Evolutionary conservation across 2,888 invertebrate species (phyloP).

Genomic region (Syritta pipiens): DNA sequence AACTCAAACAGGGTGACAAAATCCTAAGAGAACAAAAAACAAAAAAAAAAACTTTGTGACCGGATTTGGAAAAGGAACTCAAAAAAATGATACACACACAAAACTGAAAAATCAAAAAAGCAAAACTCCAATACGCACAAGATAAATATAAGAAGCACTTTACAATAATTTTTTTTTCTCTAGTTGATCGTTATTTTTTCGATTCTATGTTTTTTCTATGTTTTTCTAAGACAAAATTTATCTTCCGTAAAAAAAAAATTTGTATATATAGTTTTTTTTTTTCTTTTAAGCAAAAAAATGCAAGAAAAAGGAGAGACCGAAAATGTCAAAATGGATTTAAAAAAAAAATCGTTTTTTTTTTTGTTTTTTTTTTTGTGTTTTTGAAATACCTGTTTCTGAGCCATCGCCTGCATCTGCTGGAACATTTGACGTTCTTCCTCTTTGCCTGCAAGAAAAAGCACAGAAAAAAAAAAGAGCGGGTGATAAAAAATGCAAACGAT

Average conservation of each 20-base stretch:
- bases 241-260: conserved; percentile 29
- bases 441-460: conserved; percentile 84
- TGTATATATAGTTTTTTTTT: conserved; percentile 12
- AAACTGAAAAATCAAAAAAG: conserved; percentile 17
- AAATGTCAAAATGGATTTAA: conserved; percentile 62
- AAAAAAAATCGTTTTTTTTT: conserved; percentile 21
- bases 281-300: conserved; percentile 57
- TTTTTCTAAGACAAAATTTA: conserved; percentile 56
- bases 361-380: neutral
- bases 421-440: conserved; percentile 97
- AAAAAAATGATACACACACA: conserved; percentile 47
- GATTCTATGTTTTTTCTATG: conserved; percentile 43
- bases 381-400: conserved; percentile 92
- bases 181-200: conserved; percentile 16
- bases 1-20: conserved; percentile 15
- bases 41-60: too few species aligned
- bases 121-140: conserved; percentile 57
- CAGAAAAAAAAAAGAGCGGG: conserved; percentile 5
- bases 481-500: conserved; percentile 25
- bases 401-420: conserved; percentile 98
- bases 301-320: conserved; percentile 59
- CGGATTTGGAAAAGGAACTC: conserved; percentile 26
- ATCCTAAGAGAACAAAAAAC: neutral
- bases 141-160: conserved; percentile 61
- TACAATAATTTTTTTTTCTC: conserved; percentile 65